These are phyloP conservation scores for Chromobotia macracanthus DNA, from an alignment of 2,797 vertebrate genomes.

Conservation along the genomic window DNA sequence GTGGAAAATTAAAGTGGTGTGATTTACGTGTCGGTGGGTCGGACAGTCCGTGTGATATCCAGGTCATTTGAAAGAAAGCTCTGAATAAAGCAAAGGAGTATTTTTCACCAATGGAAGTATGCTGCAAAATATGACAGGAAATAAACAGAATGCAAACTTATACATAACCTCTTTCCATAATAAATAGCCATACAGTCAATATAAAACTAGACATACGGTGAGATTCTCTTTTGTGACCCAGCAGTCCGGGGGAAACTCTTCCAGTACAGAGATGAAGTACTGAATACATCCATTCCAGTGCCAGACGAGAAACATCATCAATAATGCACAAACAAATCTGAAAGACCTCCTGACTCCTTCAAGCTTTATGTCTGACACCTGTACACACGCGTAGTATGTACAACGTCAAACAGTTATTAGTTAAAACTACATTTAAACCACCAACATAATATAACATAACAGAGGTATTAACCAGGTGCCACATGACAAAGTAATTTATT, in stretches of 20 bases:
- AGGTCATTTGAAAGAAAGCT: slow-evolving; percentile 77
- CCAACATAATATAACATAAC: no score
- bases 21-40: slow-evolving; percentile 73
- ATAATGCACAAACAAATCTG: slow-evolving; percentile 72
- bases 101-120: slow-evolving; percentile 72
- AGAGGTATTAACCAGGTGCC: no score
- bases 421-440: not conserved
- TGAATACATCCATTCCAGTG: slow-evolving; percentile 82
- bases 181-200: no score
- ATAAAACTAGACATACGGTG: slow-evolving; percentile 61
- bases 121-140: slow-evolving; percentile 56
- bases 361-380: slow-evolving; percentile 77
- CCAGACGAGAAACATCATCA: slow-evolving; percentile 78
- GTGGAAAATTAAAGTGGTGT: not conserved
- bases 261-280: slow-evolving; percentile 77
- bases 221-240: slow-evolving; percentile 78
- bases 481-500: no score
- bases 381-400: not conserved
- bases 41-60: slow-evolving; percentile 74
- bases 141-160: not conserved
- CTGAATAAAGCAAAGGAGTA: slow-evolving; percentile 77
- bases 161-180: not conserved
- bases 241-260: slow-evolving; percentile 76
- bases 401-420: not conserved
- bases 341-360: slow-evolving; percentile 73